phyloP scores from a whole-genome alignment of 2,797 vertebrate species.

The Philypnodon macrostomus region DNA sequence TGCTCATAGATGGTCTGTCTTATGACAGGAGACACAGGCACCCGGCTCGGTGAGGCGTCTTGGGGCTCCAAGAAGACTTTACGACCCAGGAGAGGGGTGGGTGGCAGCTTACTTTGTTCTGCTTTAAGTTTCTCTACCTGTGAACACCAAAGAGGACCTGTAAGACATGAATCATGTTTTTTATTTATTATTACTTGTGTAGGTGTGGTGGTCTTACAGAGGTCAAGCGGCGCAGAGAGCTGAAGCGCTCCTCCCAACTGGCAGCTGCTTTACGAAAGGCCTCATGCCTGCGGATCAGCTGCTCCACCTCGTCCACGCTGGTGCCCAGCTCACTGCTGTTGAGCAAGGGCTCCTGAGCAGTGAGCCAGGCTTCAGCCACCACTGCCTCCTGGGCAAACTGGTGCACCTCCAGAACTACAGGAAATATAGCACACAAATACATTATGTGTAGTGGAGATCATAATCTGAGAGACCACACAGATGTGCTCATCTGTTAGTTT shows the following conservation, averaged over 20 bases:
- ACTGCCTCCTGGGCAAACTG: constrained; percentile 96
- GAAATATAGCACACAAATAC: neutral
- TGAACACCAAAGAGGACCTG: neutral
- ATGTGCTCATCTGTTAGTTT: no score
- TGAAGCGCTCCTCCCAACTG: constrained; percentile 94
- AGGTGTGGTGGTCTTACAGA: constrained; percentile 70
- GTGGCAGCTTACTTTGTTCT: constrained; percentile 86
- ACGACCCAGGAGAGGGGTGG: constrained; percentile 87
- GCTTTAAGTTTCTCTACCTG: constrained; percentile 91
- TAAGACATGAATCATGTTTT: no score
- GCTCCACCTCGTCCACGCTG: constrained; percentile 94
- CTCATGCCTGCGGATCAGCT: constrained; percentile 90
- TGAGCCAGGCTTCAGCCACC: constrained; percentile 93
- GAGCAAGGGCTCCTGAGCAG: constrained; percentile 88
- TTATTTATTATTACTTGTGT: no score
- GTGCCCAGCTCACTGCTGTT: constrained; percentile 87
- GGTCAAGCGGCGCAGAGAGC: constrained; percentile 89
- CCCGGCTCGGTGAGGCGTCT: constrained; percentile 64
- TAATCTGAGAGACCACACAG: neutral
- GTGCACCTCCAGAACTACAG: constrained; percentile 89
- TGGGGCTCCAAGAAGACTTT: constrained; percentile 88
- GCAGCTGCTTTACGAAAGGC: constrained; percentile 90
- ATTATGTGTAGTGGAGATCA: neutral
- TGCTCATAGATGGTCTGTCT: constrained; percentile 83
- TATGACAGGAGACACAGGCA: constrained; percentile 72